Evolutionary conservation across 2,113 vertebrate genomes (phyloP), one percentile per base, ranked within the genome.

Genomic region (Ondatra zibethicus): DNA sequence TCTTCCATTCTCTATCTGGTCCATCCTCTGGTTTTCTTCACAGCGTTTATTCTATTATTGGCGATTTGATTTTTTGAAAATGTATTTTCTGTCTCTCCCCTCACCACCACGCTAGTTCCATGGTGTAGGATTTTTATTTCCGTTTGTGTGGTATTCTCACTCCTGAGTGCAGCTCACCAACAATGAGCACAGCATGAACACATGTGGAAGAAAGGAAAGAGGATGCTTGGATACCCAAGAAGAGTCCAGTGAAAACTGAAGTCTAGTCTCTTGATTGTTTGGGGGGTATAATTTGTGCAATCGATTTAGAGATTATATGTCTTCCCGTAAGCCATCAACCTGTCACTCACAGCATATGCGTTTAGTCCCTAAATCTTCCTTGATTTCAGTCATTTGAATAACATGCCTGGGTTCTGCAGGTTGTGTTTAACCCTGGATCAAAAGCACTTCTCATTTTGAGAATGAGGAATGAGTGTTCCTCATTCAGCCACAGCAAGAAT

Each of bases 101-200:
- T 65, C 39, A 72, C 36, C 78, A 33, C 25, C 68, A 4, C 47
- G 4, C 63, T 82, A 90, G 12, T 73, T 90, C 63, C 36, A 78
- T 84, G 4, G 39, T n/a, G 27, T 70, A 50, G 14, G 25, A 63
- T 68, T 94, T 94, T 91, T 95, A 21, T 91, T 96, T 73, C 65
- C 31, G 45, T 29, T 11, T 58, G 70, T 72, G 8, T 19, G 58
- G 0, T 36, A 68, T 66, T 33, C 63, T 95, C 39, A 47, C 31
- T 91, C 65, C 78, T 39, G 70, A 81, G 39, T 52, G 33, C 7
- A 58, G 66, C 58, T 92, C 6, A 55, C 10, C 9, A 84, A 70
- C 82, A 70, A n/a, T 70, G 89, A 77, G 11, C 8, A 39, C 68
- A 90, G 23, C 63, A 78, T 76, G 92, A 72, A 84, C 88, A 70